Conservation (phyloP, 2,113 vertebrate genomes). For the Semnopithecus entellus region DNA sequence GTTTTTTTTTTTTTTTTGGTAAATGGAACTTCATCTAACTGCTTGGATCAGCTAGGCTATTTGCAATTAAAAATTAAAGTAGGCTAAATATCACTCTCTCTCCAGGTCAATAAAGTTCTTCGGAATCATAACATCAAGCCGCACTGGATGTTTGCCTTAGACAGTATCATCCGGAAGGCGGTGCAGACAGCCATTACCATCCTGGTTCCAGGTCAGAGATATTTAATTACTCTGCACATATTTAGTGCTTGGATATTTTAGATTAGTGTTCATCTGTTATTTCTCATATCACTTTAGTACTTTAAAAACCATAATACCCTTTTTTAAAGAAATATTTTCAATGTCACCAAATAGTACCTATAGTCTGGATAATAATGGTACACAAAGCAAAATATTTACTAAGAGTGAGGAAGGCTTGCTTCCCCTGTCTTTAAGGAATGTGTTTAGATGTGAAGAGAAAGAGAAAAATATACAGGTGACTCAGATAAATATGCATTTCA, state of each 20-base stretch:
- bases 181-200: constrained; percentile 98
- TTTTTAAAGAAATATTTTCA: not conserved
- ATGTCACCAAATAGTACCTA: not conserved
- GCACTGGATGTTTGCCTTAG: constrained; percentile 99
- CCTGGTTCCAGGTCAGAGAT: constrained; percentile 94
- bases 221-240: constrained; percentile 41
- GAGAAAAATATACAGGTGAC: not conserved
- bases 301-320: not conserved
- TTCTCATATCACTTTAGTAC: constrained; percentile 66
- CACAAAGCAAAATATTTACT: not conserved
- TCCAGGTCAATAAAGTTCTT: constrained; percentile 97
- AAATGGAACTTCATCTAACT: not conserved
- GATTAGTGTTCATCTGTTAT: not conserved
- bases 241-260: constrained; percentile 46
- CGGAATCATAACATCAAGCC: constrained; percentile 99
- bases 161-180: constrained; percentile 98
- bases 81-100: constrained; percentile 63
- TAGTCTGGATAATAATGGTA: not conserved
- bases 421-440: not conserved
- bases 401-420: not conserved
- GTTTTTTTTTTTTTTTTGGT: constrained; percentile 41
- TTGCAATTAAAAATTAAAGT: not conserved
- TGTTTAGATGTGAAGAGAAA: not conserved
- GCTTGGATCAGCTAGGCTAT: not conserved
- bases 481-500: not conserved